Percentiles rank a stretch among this genome's conserved stretches.
phyloP scores from a whole-genome alignment of 2,797 vertebrate genomes.

The Eptatretus atami region DNA sequence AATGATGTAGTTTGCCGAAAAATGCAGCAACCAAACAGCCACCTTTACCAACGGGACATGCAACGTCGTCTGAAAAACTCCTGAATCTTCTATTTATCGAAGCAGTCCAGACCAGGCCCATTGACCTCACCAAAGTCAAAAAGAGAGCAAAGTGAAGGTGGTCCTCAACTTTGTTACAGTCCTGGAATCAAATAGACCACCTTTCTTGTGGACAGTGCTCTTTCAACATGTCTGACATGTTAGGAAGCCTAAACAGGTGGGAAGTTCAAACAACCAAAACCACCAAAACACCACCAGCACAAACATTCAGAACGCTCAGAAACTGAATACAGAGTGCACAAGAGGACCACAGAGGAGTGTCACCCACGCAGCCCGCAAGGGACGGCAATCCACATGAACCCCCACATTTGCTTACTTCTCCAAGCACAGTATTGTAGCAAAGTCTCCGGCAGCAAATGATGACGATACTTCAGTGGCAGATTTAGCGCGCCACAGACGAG shows the following conservation, averaged over 20 bases:
- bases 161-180: no score
- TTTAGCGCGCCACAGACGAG: constrained; percentile 77
- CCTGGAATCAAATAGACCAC: constrained; percentile 2
- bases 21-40: constrained; percentile 20
- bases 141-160: constrained; percentile 21
- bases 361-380: constrained; percentile 68
- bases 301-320: constrained; percentile 68
- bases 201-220: constrained; percentile 54
- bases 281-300: constrained; percentile 70
- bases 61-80: constrained; percentile 28
- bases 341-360: constrained; percentile 66
- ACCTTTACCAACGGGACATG: constrained; percentile 1
- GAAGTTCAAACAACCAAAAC: constrained; percentile 76
- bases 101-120: constrained; percentile 75
- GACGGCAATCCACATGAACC: constrained; percentile 94
- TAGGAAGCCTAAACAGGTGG: constrained; percentile 64
- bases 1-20: constrained; percentile 89
- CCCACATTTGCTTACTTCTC: constrained; percentile 85
- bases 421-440: constrained; percentile 85
- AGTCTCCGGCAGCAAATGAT: constrained; percentile 59
- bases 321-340: constrained; percentile 46
- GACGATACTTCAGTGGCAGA: constrained; percentile 71
- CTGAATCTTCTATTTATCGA: constrained; percentile 36
- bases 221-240: constrained; percentile 98
- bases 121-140: constrained; percentile 91